Evolutionary conservation across 2,113 vertebrate genomes (phyloP).

Genomic region (Malaclemys terrapin): DNA sequence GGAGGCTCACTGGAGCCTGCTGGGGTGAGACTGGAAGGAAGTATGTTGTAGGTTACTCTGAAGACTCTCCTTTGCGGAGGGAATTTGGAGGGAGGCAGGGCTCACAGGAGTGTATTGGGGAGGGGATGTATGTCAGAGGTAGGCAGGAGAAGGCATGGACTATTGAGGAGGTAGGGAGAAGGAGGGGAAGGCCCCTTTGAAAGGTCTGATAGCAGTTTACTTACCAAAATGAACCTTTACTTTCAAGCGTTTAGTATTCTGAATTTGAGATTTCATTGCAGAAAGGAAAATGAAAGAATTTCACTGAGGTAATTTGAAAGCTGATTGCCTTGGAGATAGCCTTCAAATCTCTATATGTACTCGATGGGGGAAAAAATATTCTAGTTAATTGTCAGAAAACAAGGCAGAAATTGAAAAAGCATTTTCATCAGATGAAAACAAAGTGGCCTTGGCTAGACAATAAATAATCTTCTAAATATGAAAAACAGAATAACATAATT

Average conservation of each 20-base stretch:
- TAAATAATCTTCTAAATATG: background rate
- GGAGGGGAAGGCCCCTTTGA: background rate
- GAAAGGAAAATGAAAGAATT: background rate
- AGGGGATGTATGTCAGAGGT: background rate
- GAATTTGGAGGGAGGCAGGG: background rate
- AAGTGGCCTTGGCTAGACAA: background rate
- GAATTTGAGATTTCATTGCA: background rate
- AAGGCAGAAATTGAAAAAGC: background rate
- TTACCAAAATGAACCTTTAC: background rate
- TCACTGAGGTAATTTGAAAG: background rate
- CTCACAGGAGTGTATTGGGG: background rate
- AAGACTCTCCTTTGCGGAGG: background rate
- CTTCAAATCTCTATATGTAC: background rate
- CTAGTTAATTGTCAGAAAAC: background rate
- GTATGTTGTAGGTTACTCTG: background rate
- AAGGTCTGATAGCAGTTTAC: background rate
- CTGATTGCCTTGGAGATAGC: background rate
- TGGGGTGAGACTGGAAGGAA: background rate
- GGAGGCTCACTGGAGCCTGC: fast-evolving
- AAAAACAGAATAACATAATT: background rate
- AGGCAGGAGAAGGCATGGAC: background rate
- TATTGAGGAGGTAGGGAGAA: background rate
- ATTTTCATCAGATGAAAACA: background rate
- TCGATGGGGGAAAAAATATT: background rate
- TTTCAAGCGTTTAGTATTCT: background rate